These are phyloP conservation scores for Gisinianus flammeolus DNA, from an alignment of 2,888 invertebrate genomes.

Conservation along the genomic window DNA sequence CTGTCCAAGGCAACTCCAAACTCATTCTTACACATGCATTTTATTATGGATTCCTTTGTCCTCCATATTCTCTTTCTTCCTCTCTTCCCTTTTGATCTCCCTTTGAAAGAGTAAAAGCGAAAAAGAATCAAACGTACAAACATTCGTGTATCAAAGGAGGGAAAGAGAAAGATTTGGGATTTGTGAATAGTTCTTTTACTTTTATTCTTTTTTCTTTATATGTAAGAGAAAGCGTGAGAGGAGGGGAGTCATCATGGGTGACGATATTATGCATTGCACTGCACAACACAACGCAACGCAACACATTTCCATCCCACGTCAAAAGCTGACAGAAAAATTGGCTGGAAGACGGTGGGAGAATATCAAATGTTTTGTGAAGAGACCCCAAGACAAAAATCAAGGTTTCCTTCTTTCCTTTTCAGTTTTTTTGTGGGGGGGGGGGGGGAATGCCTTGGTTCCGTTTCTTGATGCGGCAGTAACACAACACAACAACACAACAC, in stretches of 20 bases:
- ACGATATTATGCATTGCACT: too few species aligned
- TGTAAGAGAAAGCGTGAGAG: too few species aligned
- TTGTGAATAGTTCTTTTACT: neutral
- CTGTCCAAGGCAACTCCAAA: too few species aligned
- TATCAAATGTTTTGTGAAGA: slow-evolving; percentile 18
- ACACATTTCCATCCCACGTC: neutral
- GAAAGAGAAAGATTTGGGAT: neutral
- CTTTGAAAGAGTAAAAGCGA: neutral
- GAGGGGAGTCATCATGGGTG: neutral
- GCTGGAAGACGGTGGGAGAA: slow-evolving; percentile 15
- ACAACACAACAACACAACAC: too few species aligned
- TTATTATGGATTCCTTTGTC: too few species aligned
- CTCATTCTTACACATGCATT: too few species aligned
- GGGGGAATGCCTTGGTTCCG: too few species aligned
- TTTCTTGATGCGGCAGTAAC: too few species aligned
- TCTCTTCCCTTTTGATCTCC: neutral
- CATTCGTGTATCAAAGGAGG: neutral
- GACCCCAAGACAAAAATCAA: neutral
- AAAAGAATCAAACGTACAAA: neutral
- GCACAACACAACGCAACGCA: neutral
- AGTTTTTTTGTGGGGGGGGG: neutral
- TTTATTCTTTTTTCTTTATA: neutral
- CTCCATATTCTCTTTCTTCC: too few species aligned
- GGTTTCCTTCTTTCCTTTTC: neutral
- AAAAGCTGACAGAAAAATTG: slow-evolving; percentile 27